Base-by-base conservation (phyloP, 2,888 invertebrate genomes). In the Marasmarcha lunaedactyla region DNA sequence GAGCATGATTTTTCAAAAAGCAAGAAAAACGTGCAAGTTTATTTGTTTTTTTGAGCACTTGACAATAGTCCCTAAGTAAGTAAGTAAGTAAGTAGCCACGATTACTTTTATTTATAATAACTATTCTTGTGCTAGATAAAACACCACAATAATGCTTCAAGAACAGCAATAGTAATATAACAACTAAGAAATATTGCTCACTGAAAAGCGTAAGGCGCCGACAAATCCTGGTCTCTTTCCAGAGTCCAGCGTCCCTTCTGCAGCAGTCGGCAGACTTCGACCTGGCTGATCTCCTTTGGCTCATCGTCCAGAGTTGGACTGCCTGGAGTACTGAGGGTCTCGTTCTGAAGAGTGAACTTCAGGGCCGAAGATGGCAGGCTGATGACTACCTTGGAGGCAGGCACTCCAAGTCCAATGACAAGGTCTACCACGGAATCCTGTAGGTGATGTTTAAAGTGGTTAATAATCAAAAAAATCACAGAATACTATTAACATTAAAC, bases 351-450 rank as follows among this genome's bases (percentile, higher is more conserved):
- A 0, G 84, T 86, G 69, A 92, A 93, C 60, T 86, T 84, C 43
- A 85, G 87, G 0, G 88, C 92, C 14, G 86, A 88, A 0, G 89
- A 88, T 0, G 93, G 91, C 0, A 92, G 68, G 1, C 91, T 88
- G 53, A 93, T 85, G 12, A 92, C 84, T 14, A 93, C 59, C 66
- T 91, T 91, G 12, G 88, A 84, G 36, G 88, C 77, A 11, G 90
- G 88, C n/a, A 89, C 87, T 43, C 93, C 89, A 35, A 92, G 78
- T 14, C 91, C 90, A 1, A 85, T 85, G 5, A 89, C 87, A 40
- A 92, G 74, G 63, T 92, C 92, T 37, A 92, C 88, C 36, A 91
- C 84, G 35, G 91, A 91, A 62, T 92, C 92, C 90, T 90, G 65
- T 3, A 64, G 66, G 1, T 42, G 20, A 30, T 25, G 9, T 25